Evolutionary conservation across 92 coral and sea anemone species (phyloP), one percentile per base, ranked within the genome.

Genomic region (Ricordea florida): DNA sequence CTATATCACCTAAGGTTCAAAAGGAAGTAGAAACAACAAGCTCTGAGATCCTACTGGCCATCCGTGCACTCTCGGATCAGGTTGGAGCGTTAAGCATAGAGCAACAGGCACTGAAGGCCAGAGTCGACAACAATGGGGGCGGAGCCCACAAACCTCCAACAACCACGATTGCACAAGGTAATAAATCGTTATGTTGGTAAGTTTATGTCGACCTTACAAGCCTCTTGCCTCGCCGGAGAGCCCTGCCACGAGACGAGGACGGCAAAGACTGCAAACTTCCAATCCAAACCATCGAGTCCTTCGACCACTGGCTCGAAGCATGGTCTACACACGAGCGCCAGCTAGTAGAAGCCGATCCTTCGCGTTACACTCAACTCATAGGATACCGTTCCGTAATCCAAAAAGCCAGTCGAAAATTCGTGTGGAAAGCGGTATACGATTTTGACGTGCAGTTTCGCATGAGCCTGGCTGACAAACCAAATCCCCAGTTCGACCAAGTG

Each of bases 321-420:
- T 62, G 73, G 73, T 14, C 51, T 13, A 3, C 18, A 1, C 49
- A 62, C 73, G 64, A 75, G 45, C 48, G 51, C 2, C n/a, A 4
- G 35, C 69, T 78, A 0, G 25, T 66, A 57, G 1, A 2, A 5
- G 38, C 3, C 4, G 26, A 55, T 22, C 77, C 77, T 7, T 28
- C 11, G 20, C 69, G 58, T 2, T 56, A 78, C 32, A 33, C 13
- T 7, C 71, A 68, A 24, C 63, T 79, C 23, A 62, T 63, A 11
- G 32, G 57, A 6, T 60, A 61, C 23, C 53, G 72, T 14, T 2
- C 44, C 16, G 45, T 69, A 0, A 79, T 68, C 27, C 79, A 72
- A 4, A 72, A 56, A 25, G 79, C 79, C 4, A 72, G 43, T 8
- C 53, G 79, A 9, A 57, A 69, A 42, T 78, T 78, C 33, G 10